Conservation (phyloP, 2,113 vertebrate species). For the Platycercus adscitus region DNA sequence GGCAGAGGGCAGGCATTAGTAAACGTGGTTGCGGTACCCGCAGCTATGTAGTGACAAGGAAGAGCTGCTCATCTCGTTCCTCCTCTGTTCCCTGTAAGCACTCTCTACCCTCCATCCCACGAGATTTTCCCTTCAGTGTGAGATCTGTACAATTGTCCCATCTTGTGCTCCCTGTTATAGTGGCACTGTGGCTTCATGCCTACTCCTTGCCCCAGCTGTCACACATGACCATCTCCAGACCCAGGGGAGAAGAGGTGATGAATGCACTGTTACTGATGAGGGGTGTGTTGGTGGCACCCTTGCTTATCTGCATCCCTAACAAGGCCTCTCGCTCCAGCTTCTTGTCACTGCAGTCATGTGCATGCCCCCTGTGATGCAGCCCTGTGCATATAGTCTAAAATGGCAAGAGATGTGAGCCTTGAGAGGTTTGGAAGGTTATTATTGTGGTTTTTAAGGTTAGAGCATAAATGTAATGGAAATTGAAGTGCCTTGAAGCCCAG, state of each 20-base stretch:
- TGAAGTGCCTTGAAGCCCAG: neutral
- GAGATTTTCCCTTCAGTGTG: neutral
- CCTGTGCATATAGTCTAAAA: neutral
- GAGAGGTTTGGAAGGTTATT: neutral
- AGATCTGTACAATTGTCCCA: neutral
- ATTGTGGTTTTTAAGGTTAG: neutral
- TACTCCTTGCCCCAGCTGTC: neutral
- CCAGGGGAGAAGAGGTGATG: neutral
- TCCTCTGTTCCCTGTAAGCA: neutral
- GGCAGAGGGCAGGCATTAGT: neutral
- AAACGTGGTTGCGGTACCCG: neutral
- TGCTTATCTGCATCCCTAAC: neutral
- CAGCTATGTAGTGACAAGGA: neutral
- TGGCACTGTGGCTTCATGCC: neutral
- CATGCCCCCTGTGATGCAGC: neutral
- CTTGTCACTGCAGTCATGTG: accelerated
- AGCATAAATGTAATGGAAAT: neutral
- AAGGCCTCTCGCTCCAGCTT: neutral
- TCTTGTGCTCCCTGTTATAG: neutral
- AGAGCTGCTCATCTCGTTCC: neutral
- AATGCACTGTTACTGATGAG: neutral
- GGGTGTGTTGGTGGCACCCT: neutral
- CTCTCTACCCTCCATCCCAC: neutral
- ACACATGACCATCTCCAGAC: neutral
- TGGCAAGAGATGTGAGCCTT: neutral